phyloP scores from a whole-genome alignment of 1,140 invertebrate genomes.

The Pygmarrhopalites habei region DNA sequence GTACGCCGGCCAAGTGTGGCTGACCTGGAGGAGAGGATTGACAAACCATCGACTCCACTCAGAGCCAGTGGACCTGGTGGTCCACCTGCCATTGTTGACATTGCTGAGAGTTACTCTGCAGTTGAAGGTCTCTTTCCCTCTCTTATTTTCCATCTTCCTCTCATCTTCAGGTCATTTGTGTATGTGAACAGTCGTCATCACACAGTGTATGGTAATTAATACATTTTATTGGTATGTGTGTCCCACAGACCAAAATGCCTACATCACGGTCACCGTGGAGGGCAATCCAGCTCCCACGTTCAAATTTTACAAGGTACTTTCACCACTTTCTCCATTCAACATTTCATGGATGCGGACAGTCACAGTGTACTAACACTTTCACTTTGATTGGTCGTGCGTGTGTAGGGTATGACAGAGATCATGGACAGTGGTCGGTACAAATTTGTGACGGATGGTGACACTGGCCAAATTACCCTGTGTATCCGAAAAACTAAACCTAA shows the following conservation, averaged over 20 bases:
- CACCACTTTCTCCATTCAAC: not conserved
- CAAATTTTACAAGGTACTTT: conserved; percentile 81
- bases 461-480: conserved; percentile 81
- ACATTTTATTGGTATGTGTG: conserved; percentile 1
- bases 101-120: conserved; percentile 80
- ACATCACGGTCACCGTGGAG: conserved; percentile 78
- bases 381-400: too few relatives aligned
- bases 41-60: conserved; percentile 82
- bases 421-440: conserved; percentile 88
- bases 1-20: conserved; percentile 75
- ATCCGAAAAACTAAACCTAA: conserved; percentile 92
- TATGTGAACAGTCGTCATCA: not conserved
- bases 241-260: conserved; percentile 71
- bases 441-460: conserved; percentile 80
- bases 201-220: not conserved
- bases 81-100: conserved; percentile 77
- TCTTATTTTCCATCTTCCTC: not conserved
- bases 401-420: conserved; percentile 70
- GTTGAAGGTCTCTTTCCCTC: conserved; percentile 64
- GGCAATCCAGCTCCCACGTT: conserved; percentile 89
- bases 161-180: not conserved
- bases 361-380: too few relatives aligned
- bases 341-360: too few relatives aligned
- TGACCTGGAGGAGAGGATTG: conserved; percentile 76
- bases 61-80: conserved; percentile 66